These are phyloP conservation scores for Trichonephila clavata DNA, from an alignment of 1,140 invertebrate species.

Conservation along the genomic window DNA sequence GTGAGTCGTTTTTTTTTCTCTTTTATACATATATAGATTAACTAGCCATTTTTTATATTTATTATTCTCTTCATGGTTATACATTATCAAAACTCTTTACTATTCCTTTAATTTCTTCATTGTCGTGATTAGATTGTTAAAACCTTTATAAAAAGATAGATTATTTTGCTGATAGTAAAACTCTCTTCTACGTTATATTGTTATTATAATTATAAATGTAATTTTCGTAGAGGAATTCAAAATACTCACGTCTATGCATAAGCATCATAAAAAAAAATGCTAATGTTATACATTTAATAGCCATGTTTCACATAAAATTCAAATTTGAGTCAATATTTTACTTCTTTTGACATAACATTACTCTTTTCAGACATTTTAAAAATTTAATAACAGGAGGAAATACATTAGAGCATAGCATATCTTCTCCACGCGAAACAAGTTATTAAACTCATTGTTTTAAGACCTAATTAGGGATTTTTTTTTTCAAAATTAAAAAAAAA, in stretches of 20 bases:
- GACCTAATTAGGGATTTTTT: constrained; percentile 53
- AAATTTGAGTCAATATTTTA: not conserved
- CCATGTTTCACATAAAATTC: not conserved
- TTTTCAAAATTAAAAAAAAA: not conserved
- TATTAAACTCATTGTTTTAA: constrained; percentile 45
- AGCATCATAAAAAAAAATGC: not conserved
- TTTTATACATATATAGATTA: too few relatives aligned
- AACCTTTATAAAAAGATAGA: too few relatives aligned
- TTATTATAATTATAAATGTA: not conserved
- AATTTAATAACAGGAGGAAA: not conserved
- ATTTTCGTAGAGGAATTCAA: not conserved
- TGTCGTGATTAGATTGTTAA: too few relatives aligned
- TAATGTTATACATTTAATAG: not conserved
- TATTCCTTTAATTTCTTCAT: too few relatives aligned
- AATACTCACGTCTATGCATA: not conserved
- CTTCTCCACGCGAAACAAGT: not conserved
- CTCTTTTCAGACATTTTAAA: not conserved
- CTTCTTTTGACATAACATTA: not conserved
- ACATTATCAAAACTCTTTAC: too few relatives aligned
- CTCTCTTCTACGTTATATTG: too few relatives aligned
- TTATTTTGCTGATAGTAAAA: too few relatives aligned
- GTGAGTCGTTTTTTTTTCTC: too few relatives aligned
- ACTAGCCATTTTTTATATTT: too few relatives aligned
- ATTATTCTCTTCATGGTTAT: too few relatives aligned
- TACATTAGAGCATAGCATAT: not conserved